Evolutionary conservation across 2,113 vertebrate species (phyloP), one percentile per base, ranked within the genome.

Genomic region (Osmerus eperlanus): DNA sequence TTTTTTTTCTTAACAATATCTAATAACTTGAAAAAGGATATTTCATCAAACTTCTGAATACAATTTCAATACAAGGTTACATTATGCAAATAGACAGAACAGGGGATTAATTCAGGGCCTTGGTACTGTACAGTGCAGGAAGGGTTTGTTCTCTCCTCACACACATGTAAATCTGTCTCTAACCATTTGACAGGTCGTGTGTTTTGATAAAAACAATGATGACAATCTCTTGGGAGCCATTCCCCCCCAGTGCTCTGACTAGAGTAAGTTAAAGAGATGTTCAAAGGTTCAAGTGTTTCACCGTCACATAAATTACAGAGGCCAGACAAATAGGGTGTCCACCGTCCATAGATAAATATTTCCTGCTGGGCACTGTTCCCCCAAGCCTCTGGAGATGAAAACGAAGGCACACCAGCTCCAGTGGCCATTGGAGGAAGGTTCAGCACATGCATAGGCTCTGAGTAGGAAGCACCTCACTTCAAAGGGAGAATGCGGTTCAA

Each of bases 271-370:
- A 52, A 67, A 70, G 56, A 70, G 68, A 3, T 1, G 47, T 72
- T 74, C 61, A 75, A 80, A 72, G 58, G 77, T 54, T 86, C 12
- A 65, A 71, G 56, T 65, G 75, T 36, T 85, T 83, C 77, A 83
- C 80, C 65, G 70, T 67, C 74, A 77, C 68, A 78, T 74, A 83
- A 84, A 83, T 68, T 70, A 75, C 68, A 66, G 54, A 77, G 54
- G 55, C 70, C 16, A n/a, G 12, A 80, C 18, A 75, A 77, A 82
- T 69, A 14, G 6, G 68, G 41, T 76, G 53, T 84, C 59, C 65
- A 71, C 63, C 32, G 73, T 71, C 65, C 55, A 60, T 52, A 56
- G 51, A 72, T 70, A 69, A 80, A 78, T 83, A 76, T 73, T 77
- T n/a, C 76, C 76, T 76, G 55, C 72, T 79, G 72, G 58, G 78